Evolutionary conservation across 1,140 invertebrate species (phyloP), one percentile per base, ranked within the genome.

Genomic region (Hetaerina americana): DNA sequence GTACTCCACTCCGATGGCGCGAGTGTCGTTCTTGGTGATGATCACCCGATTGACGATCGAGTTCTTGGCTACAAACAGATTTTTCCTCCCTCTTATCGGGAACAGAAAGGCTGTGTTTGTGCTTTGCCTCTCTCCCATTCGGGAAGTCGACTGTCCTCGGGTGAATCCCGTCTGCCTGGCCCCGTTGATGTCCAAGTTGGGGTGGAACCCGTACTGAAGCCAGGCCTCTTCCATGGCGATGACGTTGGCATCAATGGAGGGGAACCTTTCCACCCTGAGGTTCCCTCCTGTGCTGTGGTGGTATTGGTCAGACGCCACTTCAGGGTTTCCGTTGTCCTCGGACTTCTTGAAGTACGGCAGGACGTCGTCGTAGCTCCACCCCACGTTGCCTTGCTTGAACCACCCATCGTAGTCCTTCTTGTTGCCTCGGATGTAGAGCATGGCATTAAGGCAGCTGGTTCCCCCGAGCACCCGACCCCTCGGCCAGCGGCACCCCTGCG

Each of bases 71-170:
- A 94, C 84, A 68, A 84, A 82, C 26, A 96, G 80, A 80, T 96
- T 97, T 0, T 78, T 78, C 29, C 93, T 80, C 72, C 87, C 85
- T 29, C 89, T 80, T 66, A 90, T 87, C 0, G 92, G 90, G 74
- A 85, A 80, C 18, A 94, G 86, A 78, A 89, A 94, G 0, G 89
- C 91, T 24, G 79, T 81, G 72, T 92, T 89, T 0, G 89, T 86
- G 73, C 90, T 93, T 74, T 86, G 83, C 66, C 92, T 84, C 66
- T 81, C 80, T 0, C 92, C 92, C 75, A 86, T 75, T 68, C 79
- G 78, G 1, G 84, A 81, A 0, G 88, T 90, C 5, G 83, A 81
- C 75, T 88, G 87, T 8, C 18, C 70, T 8, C 5, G 84, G 74
- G 29, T 86, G 79, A 79, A 84, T 85, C 0, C 85, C 84, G 72